These are phyloP conservation scores for Cinclus cinclus DNA, from an alignment of 2,113 vertebrate species.

Conservation along the genomic window DNA sequence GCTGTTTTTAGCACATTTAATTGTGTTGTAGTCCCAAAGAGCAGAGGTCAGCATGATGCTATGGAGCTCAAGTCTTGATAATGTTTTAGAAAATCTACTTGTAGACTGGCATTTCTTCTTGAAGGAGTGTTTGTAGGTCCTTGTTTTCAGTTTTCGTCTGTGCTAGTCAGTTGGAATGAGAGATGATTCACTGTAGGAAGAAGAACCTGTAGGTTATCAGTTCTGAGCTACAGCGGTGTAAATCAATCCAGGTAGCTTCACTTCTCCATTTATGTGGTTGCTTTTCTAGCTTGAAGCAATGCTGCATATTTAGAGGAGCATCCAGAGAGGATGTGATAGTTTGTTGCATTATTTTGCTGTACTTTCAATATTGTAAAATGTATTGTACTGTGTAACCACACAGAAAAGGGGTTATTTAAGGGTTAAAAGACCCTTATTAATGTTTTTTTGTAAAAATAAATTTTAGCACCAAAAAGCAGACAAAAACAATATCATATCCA, in stretches of 20 bases:
- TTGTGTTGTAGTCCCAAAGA: neutral
- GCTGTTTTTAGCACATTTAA: neutral
- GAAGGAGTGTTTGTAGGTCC: neutral
- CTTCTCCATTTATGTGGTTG: neutral
- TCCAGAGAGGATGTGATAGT: neutral
- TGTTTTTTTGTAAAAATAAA: neutral
- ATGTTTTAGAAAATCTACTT: neutral
- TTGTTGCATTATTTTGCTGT: neutral
- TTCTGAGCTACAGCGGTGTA: neutral
- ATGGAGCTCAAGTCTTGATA: neutral
- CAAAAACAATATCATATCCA: neutral
- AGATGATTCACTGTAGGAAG: neutral
- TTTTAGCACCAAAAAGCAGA: neutral
- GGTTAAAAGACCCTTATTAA: neutral
- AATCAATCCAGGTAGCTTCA: neutral
- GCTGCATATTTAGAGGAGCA: neutral
- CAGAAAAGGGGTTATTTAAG: too few relatives aligned
- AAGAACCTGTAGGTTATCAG: neutral
- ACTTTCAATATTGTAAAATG: neutral
- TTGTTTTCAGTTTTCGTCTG: neutral
- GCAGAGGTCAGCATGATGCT: neutral
- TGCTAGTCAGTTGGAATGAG: neutral
- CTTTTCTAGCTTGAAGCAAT: neutral
- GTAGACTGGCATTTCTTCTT: neutral
- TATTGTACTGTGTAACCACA: neutral